Conservation (phyloP, 2,888 invertebrate genomes). For the Drosophila borealis region DNA sequence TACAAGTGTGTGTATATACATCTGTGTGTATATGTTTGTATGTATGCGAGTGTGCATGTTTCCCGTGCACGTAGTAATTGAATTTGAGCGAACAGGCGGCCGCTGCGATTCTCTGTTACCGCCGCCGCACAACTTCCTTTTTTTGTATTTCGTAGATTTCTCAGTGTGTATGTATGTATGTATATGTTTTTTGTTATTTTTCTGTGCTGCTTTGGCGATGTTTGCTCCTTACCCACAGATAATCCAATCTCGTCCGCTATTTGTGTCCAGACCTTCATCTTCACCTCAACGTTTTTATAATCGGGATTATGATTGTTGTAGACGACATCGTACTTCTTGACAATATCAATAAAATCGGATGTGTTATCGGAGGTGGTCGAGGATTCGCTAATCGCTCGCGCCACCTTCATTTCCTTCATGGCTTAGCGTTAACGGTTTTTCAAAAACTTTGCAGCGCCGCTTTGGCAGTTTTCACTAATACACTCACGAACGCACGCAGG, state of each 20-base stretch:
- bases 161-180: slow-evolving; percentile 5
- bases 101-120: slow-evolving; percentile 45
- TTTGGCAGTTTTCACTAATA: slow-evolving; percentile 16
- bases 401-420: slow-evolving; percentile 78
- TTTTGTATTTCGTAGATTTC: slow-evolving; percentile 32
- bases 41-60: slow-evolving; percentile 37
- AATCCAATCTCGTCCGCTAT: slow-evolving; percentile 84
- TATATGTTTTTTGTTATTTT: slow-evolving; percentile 24
- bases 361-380: slow-evolving; percentile 84
- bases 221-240: slow-evolving; percentile 82
- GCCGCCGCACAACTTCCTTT: slow-evolving; percentile 55
- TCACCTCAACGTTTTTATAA: slow-evolving; percentile 84
- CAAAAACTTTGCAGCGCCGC: slow-evolving; percentile 30
- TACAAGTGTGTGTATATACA: slow-evolving; percentile 14
- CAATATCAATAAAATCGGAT: slow-evolving; percentile 84
- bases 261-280: slow-evolving; percentile 83
- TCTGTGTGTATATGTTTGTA: slow-evolving; percentile 12
- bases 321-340: slow-evolving; percentile 84
- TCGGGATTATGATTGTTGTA: slow-evolving; percentile 84
- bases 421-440: slow-evolving; percentile 48
- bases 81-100: slow-evolving; percentile 63
- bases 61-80: slow-evolving; percentile 63
- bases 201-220: slow-evolving; percentile 9
- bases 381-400: slow-evolving; percentile 82
- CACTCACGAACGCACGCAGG: slow-evolving; percentile 21